Evolutionary conservation across 2,113 vertebrate genomes (phyloP).

Genomic region (Harpagus bidentatus): DNA sequence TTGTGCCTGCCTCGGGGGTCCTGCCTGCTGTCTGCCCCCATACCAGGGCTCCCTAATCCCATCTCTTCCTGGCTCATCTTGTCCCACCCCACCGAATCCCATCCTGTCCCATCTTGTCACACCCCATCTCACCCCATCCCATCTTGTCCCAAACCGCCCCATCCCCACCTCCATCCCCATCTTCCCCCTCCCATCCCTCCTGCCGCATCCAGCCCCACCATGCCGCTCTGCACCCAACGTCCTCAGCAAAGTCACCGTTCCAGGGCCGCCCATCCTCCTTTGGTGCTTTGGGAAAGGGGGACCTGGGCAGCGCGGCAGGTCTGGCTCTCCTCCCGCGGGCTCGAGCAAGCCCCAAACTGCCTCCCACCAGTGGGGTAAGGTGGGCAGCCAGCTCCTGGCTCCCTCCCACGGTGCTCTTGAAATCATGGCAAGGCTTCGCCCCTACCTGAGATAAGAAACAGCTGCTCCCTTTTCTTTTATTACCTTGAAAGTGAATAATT

Average conservation of each 20-base stretch:
- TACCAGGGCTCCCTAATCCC: neutral
- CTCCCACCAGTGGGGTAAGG: too few species aligned
- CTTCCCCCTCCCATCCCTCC: neutral
- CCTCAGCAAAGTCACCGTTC: too few species aligned
- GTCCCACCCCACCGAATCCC: neutral
- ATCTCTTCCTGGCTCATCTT: neutral
- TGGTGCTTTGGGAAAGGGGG: neutral
- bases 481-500: neutral
- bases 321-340: neutral
- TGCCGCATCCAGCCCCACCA: neutral
- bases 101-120: neutral
- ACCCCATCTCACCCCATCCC: too few species aligned
- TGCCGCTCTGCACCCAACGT: neutral
- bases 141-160: neutral
- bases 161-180: neutral
- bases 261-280: neutral
- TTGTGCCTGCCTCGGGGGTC: neutral
- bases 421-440: rapidly evolving
- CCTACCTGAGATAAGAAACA: neutral
- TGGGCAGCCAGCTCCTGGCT: neutral
- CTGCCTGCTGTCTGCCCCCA: neutral
- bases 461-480: neutral
- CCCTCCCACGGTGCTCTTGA: rapidly evolving
- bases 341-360: rapidly evolving
- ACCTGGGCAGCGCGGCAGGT: rapidly evolving